Percentiles rank a stretch among this genome's conserved stretches.
Conservation (phyloP, 2,113 vertebrate species). For the Stegostoma tigrinum region DNA sequence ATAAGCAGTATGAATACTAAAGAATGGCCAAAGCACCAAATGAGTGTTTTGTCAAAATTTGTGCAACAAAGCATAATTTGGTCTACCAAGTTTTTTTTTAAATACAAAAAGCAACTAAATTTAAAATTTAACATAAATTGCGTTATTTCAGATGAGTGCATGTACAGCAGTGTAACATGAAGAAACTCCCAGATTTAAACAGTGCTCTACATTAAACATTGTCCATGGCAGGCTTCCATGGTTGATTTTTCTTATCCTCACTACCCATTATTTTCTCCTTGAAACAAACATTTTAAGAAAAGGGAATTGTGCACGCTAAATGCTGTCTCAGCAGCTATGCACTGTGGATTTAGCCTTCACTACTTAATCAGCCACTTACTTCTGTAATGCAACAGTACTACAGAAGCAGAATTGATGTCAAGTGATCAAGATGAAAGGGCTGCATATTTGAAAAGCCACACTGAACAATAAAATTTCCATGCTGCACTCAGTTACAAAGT, state of each 20-base stretch:
- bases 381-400: background rate
- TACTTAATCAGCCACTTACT: background rate
- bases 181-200: constrained; percentile 23
- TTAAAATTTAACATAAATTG: background rate
- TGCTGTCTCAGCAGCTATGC: background rate
- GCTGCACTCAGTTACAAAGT: background rate
- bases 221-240: background rate
- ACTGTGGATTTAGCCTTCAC: background rate
- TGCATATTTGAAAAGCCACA: constrained; percentile 19
- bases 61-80: constrained; percentile 32
- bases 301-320: constrained; percentile 3
- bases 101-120: constrained; percentile 19
- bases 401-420: background rate
- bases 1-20: background rate
- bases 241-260: constrained; percentile 20
- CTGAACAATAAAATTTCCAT: background rate
- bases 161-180: constrained; percentile 26
- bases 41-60: background rate
- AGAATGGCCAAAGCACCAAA: background rate
- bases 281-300: background rate
- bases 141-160: background rate
- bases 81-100: constrained; percentile 27
- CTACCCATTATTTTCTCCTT: constrained; percentile 22
- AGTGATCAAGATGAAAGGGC: background rate
- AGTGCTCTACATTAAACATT: constrained; percentile 10